phyloP scores from a whole-genome alignment of 2,113 vertebrate species.

The Maccullochella peelii region DNA sequence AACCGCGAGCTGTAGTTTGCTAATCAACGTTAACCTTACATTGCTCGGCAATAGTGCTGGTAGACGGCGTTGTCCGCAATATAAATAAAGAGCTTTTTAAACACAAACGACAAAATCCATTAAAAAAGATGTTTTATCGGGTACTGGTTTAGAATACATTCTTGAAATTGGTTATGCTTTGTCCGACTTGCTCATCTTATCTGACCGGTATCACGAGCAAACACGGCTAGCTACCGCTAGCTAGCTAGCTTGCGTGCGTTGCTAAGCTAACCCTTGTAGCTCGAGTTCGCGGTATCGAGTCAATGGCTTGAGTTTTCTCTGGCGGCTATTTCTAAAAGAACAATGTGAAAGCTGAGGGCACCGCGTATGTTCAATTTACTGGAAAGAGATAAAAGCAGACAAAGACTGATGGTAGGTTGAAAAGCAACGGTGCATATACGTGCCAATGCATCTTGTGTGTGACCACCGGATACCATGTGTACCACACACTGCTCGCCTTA shows the following conservation, averaged over 20 bases:
- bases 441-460: conserved; percentile 24
- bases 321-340: too few species aligned
- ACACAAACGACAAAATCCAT: fast-evolving
- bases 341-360: fast-evolving
- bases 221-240: conserved; percentile 21
- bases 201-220: conserved; percentile 26
- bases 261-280: conserved; percentile 54
- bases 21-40: not conserved
- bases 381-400: fast-evolving
- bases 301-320: not conserved
- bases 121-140: fast-evolving
- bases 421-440: not conserved
- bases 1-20: conserved; percentile 1
- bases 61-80: not conserved
- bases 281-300: conserved; percentile 17
- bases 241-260: conserved; percentile 20
- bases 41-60: not conserved
- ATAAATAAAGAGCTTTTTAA: not conserved
- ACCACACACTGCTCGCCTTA: conserved; percentile 50
- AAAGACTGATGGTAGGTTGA: not conserved
- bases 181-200: not conserved
- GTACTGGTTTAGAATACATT: not conserved
- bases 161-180: not conserved
- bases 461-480: conserved; percentile 75
- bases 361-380: fast-evolving